A percentile compares a stretch with the other conserved stretches of the same genome.
phyloP scores from a whole-genome alignment of 2,113 vertebrate genomes.

The Macrotus californicus region DNA sequence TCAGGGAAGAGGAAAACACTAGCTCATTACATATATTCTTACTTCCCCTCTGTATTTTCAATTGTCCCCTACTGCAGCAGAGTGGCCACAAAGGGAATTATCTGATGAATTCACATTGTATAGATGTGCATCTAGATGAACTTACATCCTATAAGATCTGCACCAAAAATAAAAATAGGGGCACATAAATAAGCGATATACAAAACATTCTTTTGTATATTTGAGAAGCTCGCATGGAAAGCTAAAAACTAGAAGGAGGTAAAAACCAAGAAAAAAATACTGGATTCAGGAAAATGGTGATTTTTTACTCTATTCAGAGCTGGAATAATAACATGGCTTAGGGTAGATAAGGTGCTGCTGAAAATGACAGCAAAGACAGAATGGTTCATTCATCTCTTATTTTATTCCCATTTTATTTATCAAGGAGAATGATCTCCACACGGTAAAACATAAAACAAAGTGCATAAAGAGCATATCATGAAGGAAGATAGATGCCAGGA shows the following conservation, averaged over 20 bases:
- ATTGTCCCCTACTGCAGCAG: background rate
- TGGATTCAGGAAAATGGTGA: background rate
- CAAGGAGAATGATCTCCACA: slow-evolving; percentile 39
- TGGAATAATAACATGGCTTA: background rate
- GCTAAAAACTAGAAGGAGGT: background rate
- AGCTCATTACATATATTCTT: background rate
- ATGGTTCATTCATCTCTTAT: slow-evolving; percentile 21
- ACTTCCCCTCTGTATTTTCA: background rate
- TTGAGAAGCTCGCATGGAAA: background rate
- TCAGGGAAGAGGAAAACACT: background rate
- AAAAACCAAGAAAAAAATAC: background rate
- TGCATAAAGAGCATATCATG: slow-evolving; percentile 3
- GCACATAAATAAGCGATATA: background rate
- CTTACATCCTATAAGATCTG: background rate
- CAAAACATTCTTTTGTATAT: background rate
- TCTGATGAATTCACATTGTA: background rate
- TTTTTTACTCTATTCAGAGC: slow-evolving; percentile 2
- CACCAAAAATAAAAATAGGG: background rate
- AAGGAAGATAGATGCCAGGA: slow-evolving; percentile 15
- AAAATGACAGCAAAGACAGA: background rate
- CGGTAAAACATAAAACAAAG: slow-evolving; percentile 44
- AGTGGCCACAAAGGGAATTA: background rate
- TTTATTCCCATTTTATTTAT: slow-evolving; percentile 38
- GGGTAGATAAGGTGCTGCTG: background rate
- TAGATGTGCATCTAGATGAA: background rate